phyloP scores from a whole-genome alignment of 2,797 vertebrate species.

The Myotis findleyi region DNA sequence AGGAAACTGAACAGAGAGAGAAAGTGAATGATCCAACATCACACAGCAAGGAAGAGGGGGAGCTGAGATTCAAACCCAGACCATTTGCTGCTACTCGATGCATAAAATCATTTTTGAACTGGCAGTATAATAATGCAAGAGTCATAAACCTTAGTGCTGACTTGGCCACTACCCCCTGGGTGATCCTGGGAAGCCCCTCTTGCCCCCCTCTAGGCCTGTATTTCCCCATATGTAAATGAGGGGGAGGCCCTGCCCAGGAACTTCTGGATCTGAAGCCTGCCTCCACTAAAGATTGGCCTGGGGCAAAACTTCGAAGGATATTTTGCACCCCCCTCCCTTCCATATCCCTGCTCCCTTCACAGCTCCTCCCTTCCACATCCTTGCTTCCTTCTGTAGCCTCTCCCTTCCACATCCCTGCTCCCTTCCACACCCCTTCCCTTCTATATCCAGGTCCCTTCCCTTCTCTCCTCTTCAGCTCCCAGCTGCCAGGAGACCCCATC shows the following conservation, averaged over 20 bases:
- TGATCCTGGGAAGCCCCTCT: background rate
- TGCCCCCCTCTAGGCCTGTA: background rate
- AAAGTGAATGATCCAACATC: background rate
- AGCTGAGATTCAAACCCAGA: background rate
- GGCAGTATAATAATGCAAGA: background rate
- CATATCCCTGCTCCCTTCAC: background rate
- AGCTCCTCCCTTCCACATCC: too few relatives aligned
- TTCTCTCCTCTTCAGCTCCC: background rate
- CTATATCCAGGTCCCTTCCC: background rate
- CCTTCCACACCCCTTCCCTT: too few relatives aligned
- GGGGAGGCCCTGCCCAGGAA: background rate
- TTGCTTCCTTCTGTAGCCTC: too few relatives aligned
- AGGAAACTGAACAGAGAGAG: background rate
- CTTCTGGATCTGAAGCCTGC: too few relatives aligned
- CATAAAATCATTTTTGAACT: background rate
- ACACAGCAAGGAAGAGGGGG: background rate
- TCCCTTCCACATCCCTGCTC: background rate
- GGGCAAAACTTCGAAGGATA: background rate
- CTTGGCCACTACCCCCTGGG: background rate
- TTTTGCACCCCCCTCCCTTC: background rate
- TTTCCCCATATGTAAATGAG: background rate
- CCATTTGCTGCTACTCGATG: background rate
- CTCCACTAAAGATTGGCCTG: background rate
- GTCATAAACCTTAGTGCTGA: background rate
- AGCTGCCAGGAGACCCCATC: background rate